Evolutionary conservation across 2,797 vertebrate species (phyloP), one percentile per base, ranked within the genome.

Genomic region (Steatocranus sp.): DNA sequence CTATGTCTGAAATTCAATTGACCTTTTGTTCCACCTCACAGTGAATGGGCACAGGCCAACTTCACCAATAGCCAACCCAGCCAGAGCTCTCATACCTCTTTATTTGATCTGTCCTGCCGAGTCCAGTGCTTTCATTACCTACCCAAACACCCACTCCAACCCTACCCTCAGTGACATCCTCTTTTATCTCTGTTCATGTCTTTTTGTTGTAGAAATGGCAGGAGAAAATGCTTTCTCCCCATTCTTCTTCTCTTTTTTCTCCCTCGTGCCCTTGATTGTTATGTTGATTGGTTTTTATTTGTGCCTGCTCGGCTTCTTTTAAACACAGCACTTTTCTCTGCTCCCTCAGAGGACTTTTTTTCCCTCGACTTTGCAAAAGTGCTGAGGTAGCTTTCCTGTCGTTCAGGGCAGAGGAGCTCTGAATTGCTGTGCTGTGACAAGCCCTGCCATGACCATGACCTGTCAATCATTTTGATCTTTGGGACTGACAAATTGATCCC

Each of bases 1-100:
- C 89, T 88, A 83, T 79, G 88, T 88, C 92, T 91, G 86, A 93
- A 94, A 94, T 94, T 92, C 88, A 92, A 90, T 94, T 94, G 93
- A 94, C 93, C 93, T 93, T 95, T 95, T 94, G 93, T 95, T 94
- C 91, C 83, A 91, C 87, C 89, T 90, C 88, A 4, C 85, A 86
- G 89, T 83, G 86, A 92, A 91, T 88, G 91, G 88, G 90, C 86
- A 79, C 90, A 84, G 91, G 86, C 90, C 90, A 79, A 82, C 83
- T 84, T 82, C 43, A 79, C 89, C 87, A 80, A 41, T 68, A 76
- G 82, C 85, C 81, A 73, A 50, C 75, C 43, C 86, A 68, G 73
- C 43, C 87, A 73, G 73, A 79, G 82, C 82, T 73, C 87, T 88
- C 89, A 89, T 88, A 80, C 78, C 86, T 91, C 88, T 94, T 93